Conservation (phyloP, 2,888 invertebrate species). For the Gibbula magus region DNA sequence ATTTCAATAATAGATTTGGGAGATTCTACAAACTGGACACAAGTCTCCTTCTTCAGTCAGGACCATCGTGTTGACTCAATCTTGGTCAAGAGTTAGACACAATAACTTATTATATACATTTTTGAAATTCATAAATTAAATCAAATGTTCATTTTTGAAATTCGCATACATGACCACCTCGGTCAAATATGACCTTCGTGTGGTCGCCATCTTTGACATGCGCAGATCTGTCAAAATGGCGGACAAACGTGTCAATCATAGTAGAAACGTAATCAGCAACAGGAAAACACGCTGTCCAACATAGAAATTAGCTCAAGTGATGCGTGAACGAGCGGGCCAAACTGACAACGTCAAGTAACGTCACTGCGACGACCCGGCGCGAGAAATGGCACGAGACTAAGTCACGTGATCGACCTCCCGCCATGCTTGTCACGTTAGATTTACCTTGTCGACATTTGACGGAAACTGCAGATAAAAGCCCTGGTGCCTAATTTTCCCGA, state of each 20-base stretch:
- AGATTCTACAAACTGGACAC: no score
- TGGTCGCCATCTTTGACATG: conserved; percentile 18
- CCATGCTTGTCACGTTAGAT: conserved; percentile 11
- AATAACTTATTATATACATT: no score
- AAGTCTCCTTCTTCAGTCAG: no score
- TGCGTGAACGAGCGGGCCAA: conserved; percentile 14
- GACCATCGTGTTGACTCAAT: no score
- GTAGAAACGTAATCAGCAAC: conserved; percentile 9
- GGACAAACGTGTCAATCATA: conserved; percentile 15
- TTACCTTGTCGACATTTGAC: background rate
- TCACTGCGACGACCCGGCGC: conserved; percentile 15
- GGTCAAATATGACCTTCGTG: conserved; percentile 13
- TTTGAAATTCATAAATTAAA: no score
- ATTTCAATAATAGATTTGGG: no score
- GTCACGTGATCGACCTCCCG: conserved; percentile 23
- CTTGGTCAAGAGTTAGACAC: no score
- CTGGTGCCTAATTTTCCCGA: no score
- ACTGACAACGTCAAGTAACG: conserved; percentile 26
- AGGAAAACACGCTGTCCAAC: conserved; percentile 22
- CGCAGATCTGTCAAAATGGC: conserved; percentile 14
- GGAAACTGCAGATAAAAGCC: no score
- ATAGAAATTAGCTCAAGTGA: conserved; percentile 20
- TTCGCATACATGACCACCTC: background rate
- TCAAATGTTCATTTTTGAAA: no score
- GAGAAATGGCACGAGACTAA: conserved; percentile 21